A percentile compares a stretch with the other conserved stretches of the same genome.
phyloP scores from a whole-genome alignment of 2,797 vertebrate species.

The Tokudaia muenninki region DNA sequence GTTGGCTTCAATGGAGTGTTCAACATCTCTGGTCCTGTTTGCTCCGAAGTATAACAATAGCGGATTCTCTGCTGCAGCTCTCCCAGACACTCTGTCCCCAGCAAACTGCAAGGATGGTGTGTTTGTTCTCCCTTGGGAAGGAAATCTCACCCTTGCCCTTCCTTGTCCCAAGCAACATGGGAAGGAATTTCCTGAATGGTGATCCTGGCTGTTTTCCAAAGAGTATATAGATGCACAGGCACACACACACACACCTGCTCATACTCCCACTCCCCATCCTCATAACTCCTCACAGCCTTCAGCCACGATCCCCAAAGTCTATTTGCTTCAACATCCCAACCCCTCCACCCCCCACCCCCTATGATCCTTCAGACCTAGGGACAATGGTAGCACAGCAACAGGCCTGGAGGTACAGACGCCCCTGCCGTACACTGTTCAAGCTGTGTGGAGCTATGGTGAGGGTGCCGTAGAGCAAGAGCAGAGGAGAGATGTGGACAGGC shows the following conservation, averaged over 20 bases:
- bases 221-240: neutral
- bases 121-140: neutral
- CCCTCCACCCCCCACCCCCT: too few relatives aligned
- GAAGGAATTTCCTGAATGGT: constrained; percentile 64
- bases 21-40: neutral
- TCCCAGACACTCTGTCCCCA: neutral
- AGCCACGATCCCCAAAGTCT: neutral
- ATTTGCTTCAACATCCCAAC: neutral
- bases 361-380: neutral
- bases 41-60: neutral
- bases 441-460: neutral
- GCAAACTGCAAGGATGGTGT: neutral
- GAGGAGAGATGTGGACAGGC: neutral
- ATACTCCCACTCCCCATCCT: neutral
- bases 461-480: neutral
- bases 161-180: neutral
- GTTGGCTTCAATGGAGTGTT: neutral
- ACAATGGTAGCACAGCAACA: neutral
- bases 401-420: neutral
- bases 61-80: neutral
- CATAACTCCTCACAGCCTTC: neutral
- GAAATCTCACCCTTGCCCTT: constrained; percentile 19
- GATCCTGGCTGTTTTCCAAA: constrained; percentile 28
- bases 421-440: neutral
- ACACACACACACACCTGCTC: neutral